Evolutionary conservation across 2,888 invertebrate species (phyloP).

Genomic region (Plebejus argus): DNA sequence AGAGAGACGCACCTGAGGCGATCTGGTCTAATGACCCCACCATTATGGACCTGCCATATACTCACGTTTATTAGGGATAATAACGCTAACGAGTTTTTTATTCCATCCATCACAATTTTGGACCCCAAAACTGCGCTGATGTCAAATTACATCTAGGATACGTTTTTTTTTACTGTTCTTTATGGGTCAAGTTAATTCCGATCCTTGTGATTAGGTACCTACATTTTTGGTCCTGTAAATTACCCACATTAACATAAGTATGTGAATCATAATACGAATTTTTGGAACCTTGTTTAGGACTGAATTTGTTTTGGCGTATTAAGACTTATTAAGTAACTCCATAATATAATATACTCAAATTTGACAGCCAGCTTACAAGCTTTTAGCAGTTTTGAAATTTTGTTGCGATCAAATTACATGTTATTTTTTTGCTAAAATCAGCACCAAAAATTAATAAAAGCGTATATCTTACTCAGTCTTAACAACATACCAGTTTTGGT

Average conservation of each 20-base stretch:
- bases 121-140: constrained; percentile 51
- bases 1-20: constrained; percentile 54
- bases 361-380: too few species aligned
- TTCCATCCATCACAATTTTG: constrained; percentile 54
- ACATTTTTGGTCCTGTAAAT: constrained; percentile 26
- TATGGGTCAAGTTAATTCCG: constrained; percentile 38
- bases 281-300: constrained; percentile 7
- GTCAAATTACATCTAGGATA: constrained; percentile 64
- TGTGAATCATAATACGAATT: constrained; percentile 26
- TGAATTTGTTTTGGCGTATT: background rate
- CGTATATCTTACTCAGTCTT: background rate
- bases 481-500: background rate
- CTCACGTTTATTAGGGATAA: constrained; percentile 71
- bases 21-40: constrained; percentile 61
- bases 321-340: background rate
- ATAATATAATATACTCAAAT: too few species aligned
- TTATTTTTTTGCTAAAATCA: too few species aligned
- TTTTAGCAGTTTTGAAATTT: too few species aligned
- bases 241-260: constrained; percentile 12
- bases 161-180: constrained; percentile 44
- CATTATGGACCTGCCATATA: constrained; percentile 63
- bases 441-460: background rate
- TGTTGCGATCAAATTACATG: too few species aligned
- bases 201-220: constrained; percentile 27
- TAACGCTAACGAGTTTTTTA: constrained; percentile 72